Evolutionary conservation across 2,888 invertebrate species (phyloP), one percentile per base, ranked within the genome.

Genomic region (Thecocarcelia acutangulata): DNA sequence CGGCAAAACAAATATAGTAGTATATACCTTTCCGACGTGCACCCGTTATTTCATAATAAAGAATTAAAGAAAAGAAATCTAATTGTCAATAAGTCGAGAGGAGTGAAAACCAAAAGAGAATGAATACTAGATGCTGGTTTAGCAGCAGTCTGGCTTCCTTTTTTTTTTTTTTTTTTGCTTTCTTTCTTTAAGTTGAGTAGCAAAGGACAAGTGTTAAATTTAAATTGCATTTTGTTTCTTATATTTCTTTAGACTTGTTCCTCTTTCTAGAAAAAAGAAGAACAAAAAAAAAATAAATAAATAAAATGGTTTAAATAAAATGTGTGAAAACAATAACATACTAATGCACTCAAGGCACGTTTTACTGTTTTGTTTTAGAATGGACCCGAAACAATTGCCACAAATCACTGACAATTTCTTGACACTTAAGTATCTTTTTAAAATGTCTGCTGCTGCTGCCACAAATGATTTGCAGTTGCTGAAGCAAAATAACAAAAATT

Each of bases 341-440:
- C 69, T 78, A 78, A 82, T 70, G 82, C 74, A 82, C 82, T 78
- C 73, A 48, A 82, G 66, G 69, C 82, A 82, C 82, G 82, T 82
- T 59, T 77, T 48, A 42, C 3, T 56, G 59, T 64, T 54, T 64
- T 68, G 13, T 68, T 68, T 70, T 52, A 52, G 66, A 72, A 72
- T 59, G 75, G 59, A 61, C 46, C 68, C 9, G 33, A 74, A 74
- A 82, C 82, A 78, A 82, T 78, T 82, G 77, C 82, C 68, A 78
- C 82, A 82, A 82, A 82, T 82, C 77, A 82, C 77, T 74, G 74
- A 74, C 77, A 82, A 82, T 82, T 74, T 74, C 77, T 72, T 66
- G 74, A 74, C 77, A 82, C 74, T 82, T 77, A 64, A 78, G 74
- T 73, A 68, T 74, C 74, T 82, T 61, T 70, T 56, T 50, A 48